phyloP scores from a whole-genome alignment of 1,140 invertebrate species.

The Metopolophium dirhodum region DNA sequence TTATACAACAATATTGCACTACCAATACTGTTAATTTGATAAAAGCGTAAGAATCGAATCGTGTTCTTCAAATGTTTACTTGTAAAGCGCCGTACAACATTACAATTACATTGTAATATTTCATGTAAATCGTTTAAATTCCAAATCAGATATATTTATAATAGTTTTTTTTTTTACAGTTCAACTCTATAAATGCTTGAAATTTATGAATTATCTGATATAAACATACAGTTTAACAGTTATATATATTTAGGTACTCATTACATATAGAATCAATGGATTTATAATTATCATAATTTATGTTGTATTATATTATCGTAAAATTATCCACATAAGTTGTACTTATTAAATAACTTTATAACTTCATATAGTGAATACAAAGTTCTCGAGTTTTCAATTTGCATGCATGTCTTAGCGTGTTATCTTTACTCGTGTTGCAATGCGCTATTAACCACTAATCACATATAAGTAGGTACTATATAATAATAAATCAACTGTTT shows the following conservation, averaged over 20 bases:
- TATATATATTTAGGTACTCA: not conserved
- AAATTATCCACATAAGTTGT: not conserved
- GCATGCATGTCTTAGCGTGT: not conserved
- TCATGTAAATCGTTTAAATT: not conserved
- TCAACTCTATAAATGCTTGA: not conserved
- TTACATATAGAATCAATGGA: not conserved
- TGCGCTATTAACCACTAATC: not conserved
- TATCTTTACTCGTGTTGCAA: not conserved
- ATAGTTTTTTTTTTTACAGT: not conserved
- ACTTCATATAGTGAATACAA: not conserved
- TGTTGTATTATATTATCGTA: not conserved
- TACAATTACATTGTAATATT: not conserved
- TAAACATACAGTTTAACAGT: not conserved
- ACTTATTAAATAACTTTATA: not conserved
- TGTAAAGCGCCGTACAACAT: not conserved
- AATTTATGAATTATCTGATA: not conserved
- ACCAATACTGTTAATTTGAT: not conserved
- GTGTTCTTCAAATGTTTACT: not conserved
- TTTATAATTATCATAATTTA: not conserved
- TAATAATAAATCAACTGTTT: slow-evolving; percentile 6
- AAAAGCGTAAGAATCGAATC: not conserved
- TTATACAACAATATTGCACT: not conserved
- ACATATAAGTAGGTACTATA: not conserved
- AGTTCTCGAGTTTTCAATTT: not conserved
- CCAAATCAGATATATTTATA: not conserved